Evolutionary conservation across 2,888 invertebrate genomes (phyloP), one percentile per base, ranked within the genome.

Genomic region (Thereva nobilitata): DNA sequence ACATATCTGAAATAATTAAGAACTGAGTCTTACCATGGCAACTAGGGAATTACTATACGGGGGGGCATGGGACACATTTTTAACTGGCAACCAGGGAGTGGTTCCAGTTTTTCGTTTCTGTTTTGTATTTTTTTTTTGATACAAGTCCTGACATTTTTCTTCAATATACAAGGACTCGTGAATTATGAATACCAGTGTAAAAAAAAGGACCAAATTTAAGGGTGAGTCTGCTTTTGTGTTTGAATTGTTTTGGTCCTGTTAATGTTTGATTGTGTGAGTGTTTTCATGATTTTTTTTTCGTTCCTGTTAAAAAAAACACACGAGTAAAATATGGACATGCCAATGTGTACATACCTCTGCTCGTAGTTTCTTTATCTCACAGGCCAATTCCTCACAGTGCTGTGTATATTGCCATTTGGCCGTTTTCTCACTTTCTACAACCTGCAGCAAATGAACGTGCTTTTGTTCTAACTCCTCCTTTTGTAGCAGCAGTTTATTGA

Each of bases 401-500:
- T 93, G 92, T 0, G 92, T 92, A 80, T 94, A 95, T 81, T 94
- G 93, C 92, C 93, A 94, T 76, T 95, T 92, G 0, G 94, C 93
- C 1, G 94, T 94, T 75, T 93, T 87, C 82, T 95, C 95, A 72
- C 92, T 93, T 80, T 95, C 95, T 64, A 95, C 90, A 68, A 95
- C 92, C 79, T 91, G 89, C 69, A 95, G 85, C 56, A 95, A 84
- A 78, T 95, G 95, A 54, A 94, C 83, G 80, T 95, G 93, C 80
- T 95, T 94, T 81, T 95, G 94, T 75, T 95, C 94, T 74, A 95
- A 79, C 80, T 95, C 93, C 76, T 95, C 94, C 77, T 94, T 94
- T 80, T 93, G 92, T 61, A 93, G 86, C 41, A 93, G 83, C 64
- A 94, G 82, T 81, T 93, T 94, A 84, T 93, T 93, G 84, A 93